Evolutionary conservation across 1,140 invertebrate species (phyloP).

Genomic region (Halyomorpha halys): DNA sequence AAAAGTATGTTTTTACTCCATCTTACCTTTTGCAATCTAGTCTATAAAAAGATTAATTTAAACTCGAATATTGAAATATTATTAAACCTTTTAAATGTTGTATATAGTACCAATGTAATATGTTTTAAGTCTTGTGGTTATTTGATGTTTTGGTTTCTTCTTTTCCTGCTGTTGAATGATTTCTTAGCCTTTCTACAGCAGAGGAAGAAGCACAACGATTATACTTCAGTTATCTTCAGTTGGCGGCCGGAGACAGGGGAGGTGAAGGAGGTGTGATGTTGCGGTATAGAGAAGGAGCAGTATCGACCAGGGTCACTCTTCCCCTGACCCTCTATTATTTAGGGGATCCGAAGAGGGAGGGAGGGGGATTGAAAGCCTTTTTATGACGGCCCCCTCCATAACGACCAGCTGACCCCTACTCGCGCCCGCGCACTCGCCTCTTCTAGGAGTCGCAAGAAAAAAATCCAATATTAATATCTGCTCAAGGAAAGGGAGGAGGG

Average conservation of each 20-base stretch:
- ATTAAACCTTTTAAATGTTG: no score
- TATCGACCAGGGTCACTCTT: constrained; percentile 11
- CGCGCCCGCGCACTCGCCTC: not conserved
- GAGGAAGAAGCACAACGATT: not conserved
- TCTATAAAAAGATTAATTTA: no score
- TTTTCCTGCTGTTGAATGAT: not conserved
- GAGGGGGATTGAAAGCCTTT: constrained; percentile 9
- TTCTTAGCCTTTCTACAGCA: not conserved
- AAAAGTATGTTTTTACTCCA: no score
- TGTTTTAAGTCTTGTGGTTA: no score
- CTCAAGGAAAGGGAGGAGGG: not conserved
- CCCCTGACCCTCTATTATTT: constrained; percentile 11
- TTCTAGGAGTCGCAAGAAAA: not conserved
- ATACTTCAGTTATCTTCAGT: not conserved
- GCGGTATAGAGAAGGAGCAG: constrained; percentile 4
- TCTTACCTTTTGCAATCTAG: no score
- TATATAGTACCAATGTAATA: no score
- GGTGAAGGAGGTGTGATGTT: constrained; percentile 10
- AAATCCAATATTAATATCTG: constrained; percentile 12
- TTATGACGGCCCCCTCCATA: constrained; percentile 8
- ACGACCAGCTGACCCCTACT: constrained; percentile 5
- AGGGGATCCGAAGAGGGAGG: not conserved
- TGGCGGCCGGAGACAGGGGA: not conserved
- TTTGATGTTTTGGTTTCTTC: no score
- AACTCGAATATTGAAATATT: no score